Evolutionary conservation across 2,888 invertebrate species (phyloP).

Genomic region (Watsonalla cultraria): DNA sequence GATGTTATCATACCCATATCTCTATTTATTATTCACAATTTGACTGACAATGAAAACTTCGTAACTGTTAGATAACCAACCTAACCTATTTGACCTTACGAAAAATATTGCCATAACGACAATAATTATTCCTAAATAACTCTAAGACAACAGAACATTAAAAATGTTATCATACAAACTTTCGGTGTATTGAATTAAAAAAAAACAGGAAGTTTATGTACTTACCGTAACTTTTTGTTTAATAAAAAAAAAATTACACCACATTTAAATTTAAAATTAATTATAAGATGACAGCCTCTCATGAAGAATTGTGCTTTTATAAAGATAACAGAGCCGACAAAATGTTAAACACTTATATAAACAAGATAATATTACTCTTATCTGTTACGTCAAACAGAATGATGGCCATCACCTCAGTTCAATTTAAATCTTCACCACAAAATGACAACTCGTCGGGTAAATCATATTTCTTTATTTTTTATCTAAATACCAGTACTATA

Average conservation of each 20-base stretch:
- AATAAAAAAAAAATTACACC: conserved; percentile 1
- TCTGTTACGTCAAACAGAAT: conserved; percentile 56
- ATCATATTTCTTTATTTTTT: conserved; percentile 23
- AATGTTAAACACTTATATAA: conserved; percentile 38
- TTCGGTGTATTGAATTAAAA: too few species aligned
- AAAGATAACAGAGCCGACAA: conserved; percentile 28
- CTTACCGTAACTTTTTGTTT: too few species aligned
- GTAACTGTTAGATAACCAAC: conserved; percentile 52
- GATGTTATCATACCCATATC: background rate
- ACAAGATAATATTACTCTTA: conserved; percentile 61
- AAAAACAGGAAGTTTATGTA: too few species aligned
- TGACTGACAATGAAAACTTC: background rate
- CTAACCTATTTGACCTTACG: conserved; percentile 60
- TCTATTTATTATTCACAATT: background rate
- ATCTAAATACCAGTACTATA: conserved; percentile 5
- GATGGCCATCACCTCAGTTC: conserved; percentile 59
- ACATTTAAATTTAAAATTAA: conserved; percentile 9
- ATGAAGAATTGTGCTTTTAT: conserved; percentile 36
- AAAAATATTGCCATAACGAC: conserved; percentile 5
- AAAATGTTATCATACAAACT: too few species aligned
- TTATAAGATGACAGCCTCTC: conserved; percentile 28
- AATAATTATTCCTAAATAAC: background rate
- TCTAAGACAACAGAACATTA: background rate
- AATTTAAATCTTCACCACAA: conserved; percentile 55
- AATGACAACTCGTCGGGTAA: conserved; percentile 71